Base-by-base conservation (phyloP, 2,113 vertebrate species). In the Dolichotis patagonum region DNA sequence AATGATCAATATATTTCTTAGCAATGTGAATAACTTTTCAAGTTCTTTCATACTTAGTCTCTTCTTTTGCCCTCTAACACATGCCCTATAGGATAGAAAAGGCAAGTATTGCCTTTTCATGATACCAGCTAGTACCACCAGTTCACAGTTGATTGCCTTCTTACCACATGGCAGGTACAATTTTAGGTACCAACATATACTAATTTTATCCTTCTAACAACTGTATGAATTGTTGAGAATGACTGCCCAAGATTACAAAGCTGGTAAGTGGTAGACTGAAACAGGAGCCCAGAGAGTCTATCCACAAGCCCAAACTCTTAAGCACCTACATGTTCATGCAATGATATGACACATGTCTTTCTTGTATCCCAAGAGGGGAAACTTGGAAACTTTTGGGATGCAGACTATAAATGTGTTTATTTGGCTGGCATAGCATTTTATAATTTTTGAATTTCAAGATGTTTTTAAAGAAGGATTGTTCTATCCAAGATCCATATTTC, bases 361-460 rank as follows among this genome's bases (percentile, higher is more conserved):
- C 54, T n/a, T 67, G 62, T 54, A 43, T 87, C n/a, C 67, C 20
- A n/a, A 38, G n/a, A 78, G 17, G 73, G 46, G 65, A 58, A 78
- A 69, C 38, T 14, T 58, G 67, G 56, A 38, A 81, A n/a, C 80
- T 75, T 94, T 5, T 67, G 52, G 54, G 63, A 28, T 58, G 63
- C 43, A 69, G 81, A 69, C 24, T n/a, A 56, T 1, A 60, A 88
- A 77, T 73, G 69, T 93, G 75, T 52, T 88, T 73, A 54, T 86
- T 84, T 87, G 86, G 11, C 30, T 32, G n/a, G 43, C 14, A 54
- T 0, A 30, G 17, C 35, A 93, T 91, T 94, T 91, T 67, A 95
- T 65, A 85, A 90, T 63, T 85, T 90, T 96, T 96, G 14, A 91
- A 95, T 77, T 90, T 96, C 71, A 95, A 97, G 16, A 69, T 89